Percentiles rank a stretch among this genome's conserved stretches.
Conservation (phyloP, 2,888 invertebrate genomes). For the Hipparchia sbordonii region DNA sequence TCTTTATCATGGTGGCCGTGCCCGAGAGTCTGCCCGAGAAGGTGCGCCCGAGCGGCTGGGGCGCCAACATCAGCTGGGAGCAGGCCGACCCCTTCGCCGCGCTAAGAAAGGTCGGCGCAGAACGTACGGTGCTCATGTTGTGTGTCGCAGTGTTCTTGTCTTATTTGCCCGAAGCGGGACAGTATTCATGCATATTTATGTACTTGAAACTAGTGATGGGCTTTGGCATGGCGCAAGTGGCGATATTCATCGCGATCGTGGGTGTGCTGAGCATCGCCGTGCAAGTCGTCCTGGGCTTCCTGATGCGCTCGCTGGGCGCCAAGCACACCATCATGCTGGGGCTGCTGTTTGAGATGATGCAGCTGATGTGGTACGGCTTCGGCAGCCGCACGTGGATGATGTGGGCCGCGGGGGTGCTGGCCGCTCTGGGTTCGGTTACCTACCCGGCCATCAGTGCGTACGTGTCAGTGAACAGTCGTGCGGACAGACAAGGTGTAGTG, state of each 20-base stretch:
- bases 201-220: constrained; percentile 99
- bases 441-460: constrained; percentile 99
- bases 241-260: constrained; percentile 98
- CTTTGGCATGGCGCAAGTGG: constrained; percentile 97
- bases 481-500: constrained; percentile 98
- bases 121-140: constrained; percentile 97
- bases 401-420: constrained; percentile 99
- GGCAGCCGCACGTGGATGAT: constrained; percentile 99
- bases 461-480: constrained; percentile 97
- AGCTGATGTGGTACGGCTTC: constrained; percentile 98
- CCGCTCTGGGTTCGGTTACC: constrained; percentile 97
- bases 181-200: constrained; percentile 99
- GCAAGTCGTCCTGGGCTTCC: constrained; percentile 92
- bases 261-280: constrained; percentile 98
- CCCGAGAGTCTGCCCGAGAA: constrained; percentile 99
- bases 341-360: constrained; percentile 97
- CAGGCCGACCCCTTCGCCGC: constrained; percentile 98
- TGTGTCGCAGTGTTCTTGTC: constrained; percentile 99
- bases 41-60: constrained; percentile 89
- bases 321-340: constrained; percentile 99
- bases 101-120: constrained; percentile 95
- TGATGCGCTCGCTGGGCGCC: constrained; percentile 93
- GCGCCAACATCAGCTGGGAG: constrained; percentile 97
- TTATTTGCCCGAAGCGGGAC: constrained; percentile 98
- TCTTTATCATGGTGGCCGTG: constrained; percentile 98